Conservation (phyloP, 1,140 invertebrate genomes). For the Leptinotarsa lineolata region DNA sequence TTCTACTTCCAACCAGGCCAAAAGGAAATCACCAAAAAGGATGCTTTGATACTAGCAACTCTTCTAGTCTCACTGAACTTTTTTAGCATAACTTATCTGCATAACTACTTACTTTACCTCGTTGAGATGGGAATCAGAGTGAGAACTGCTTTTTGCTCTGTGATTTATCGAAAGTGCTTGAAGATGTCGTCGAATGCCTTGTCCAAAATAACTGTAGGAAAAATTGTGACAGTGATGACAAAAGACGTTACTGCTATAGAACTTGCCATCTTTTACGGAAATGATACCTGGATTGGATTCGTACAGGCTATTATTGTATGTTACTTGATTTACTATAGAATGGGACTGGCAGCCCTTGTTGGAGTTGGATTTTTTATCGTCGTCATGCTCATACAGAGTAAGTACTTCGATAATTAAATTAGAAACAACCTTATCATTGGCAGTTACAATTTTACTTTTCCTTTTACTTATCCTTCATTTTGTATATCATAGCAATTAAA, state of each 20-base stretch:
- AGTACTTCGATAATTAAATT: constrained; percentile 12
- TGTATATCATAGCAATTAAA: no score
- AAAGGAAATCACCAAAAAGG: constrained; percentile 54
- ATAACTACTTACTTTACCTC: constrained; percentile 77
- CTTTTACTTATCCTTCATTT: no score
- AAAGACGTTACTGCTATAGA: constrained; percentile 84
- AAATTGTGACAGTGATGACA: constrained; percentile 79
- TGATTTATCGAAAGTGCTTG: constrained; percentile 82
- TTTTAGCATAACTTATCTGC: constrained; percentile 56
- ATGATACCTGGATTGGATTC: constrained; percentile 82
- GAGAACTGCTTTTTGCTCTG: constrained; percentile 74
- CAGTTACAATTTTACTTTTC: no score
- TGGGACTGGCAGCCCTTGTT: constrained; percentile 74
- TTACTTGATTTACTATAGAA: constrained; percentile 75
- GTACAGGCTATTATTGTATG: constrained; percentile 76
- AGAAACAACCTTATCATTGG: no score
- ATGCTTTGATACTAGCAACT: constrained; percentile 70
- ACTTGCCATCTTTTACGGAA: constrained; percentile 68
- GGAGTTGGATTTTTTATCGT: constrained; percentile 79
- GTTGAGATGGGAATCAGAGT: constrained; percentile 80
- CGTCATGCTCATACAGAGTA: constrained; percentile 83
- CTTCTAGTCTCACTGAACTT: constrained; percentile 64
- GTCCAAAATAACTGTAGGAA: constrained; percentile 67
- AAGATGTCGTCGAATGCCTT: constrained; percentile 71
- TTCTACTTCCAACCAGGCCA: constrained; percentile 66